Evolutionary conservation across 1,140 invertebrate genomes (phyloP).

Genomic region (Drosophila seguyi): DNA sequence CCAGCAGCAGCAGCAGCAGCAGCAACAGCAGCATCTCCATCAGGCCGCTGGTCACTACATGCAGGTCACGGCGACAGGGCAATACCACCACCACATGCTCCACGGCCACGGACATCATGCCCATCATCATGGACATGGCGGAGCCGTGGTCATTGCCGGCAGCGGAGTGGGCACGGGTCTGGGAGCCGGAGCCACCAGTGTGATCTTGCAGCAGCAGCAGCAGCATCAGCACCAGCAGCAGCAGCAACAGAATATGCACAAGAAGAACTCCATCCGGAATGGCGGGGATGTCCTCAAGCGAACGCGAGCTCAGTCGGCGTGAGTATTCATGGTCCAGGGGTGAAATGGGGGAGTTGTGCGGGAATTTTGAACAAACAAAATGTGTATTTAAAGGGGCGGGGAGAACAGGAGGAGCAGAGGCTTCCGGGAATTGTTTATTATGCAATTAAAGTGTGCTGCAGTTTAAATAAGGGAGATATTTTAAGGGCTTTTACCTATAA

Average conservation of each 20-base stretch:
- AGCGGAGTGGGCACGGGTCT: constrained; percentile 82
- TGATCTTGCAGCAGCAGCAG: constrained; percentile 85
- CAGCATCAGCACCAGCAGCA: constrained; percentile 77
- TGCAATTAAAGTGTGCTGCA: neutral
- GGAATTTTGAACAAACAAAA: neutral
- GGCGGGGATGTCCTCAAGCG: constrained; percentile 89
- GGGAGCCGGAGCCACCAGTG: constrained; percentile 85
- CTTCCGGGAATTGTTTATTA: constrained; percentile 20
- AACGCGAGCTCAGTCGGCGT: constrained; percentile 89
- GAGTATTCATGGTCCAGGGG: constrained; percentile 80
- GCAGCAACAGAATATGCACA: constrained; percentile 86
- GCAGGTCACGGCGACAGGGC: constrained; percentile 85
- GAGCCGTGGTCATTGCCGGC: constrained; percentile 81
- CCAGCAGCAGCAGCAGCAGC: constrained; percentile 71
- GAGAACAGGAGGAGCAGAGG: neutral
- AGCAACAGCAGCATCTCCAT: constrained; percentile 60
- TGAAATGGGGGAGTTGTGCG: neutral
- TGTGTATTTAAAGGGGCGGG: neutral
- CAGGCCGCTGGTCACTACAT: constrained; percentile 64
- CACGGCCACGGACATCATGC: constrained; percentile 84
- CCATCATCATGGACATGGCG: constrained; percentile 80
- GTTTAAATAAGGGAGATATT: constrained; percentile 1
- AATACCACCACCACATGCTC: constrained; percentile 85
- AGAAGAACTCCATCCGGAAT: constrained; percentile 89
- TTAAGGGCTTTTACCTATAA: neutral